Conservation (phyloP, 2,113 vertebrate species). For the Dendropsophus ebraccatus region DNA sequence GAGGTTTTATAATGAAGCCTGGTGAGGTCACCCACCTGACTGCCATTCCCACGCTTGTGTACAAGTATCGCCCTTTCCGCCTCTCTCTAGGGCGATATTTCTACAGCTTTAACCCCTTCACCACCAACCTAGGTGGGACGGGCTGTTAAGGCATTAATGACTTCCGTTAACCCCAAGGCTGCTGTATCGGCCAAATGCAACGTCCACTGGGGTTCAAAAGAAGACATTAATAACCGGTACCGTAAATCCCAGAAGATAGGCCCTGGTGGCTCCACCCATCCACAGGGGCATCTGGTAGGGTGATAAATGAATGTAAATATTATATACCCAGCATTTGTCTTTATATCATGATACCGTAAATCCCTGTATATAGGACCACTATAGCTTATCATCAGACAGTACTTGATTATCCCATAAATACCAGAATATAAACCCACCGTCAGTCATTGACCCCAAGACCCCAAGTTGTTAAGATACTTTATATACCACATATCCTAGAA, state of each 20-base stretch:
- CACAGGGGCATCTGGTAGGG: not conserved
- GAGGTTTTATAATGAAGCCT: not conserved
- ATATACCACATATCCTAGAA: not conserved
- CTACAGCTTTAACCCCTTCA: conserved; percentile 23
- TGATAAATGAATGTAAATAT: not conserved
- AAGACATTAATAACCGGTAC: not conserved
- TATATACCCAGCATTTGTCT: not conserved
- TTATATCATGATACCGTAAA: not conserved
- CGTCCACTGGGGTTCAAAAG: not conserved
- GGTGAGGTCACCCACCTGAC: no score
- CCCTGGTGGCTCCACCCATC: not conserved
- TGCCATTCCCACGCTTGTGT: conserved; percentile 14
- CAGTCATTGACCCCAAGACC: not conserved
- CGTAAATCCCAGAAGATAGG: conserved; percentile 9
- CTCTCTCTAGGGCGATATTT: conserved; percentile 58
- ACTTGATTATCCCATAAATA: no score
- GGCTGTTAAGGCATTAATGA: not conserved
- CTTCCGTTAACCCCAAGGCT: not conserved
- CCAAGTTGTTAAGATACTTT: not conserved
- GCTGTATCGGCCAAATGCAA: conserved; percentile 8
- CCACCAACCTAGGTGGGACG: not conserved
- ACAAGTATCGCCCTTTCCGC: conserved; percentile 53
- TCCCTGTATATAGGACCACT: not conserved
- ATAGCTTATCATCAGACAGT: no score
- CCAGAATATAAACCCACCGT: not conserved